Evolutionary conservation across 1,140 invertebrate genomes (phyloP).

Genomic region (Apolygus lucorum): DNA sequence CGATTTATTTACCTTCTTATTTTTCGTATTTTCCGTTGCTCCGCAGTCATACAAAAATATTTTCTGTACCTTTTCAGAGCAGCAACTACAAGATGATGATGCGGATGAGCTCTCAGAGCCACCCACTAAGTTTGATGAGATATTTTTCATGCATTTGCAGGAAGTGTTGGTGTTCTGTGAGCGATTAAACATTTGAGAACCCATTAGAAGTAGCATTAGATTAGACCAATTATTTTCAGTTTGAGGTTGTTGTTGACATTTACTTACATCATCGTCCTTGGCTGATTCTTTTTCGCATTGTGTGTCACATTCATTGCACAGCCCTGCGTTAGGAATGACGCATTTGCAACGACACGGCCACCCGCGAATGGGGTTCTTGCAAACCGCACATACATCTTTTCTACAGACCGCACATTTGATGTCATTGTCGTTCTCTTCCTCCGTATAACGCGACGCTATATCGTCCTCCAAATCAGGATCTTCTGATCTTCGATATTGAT

Average conservation of each 20-base stretch:
- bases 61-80: background rate
- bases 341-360: background rate
- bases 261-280: background rate
- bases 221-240: too few species aligned
- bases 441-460: too few species aligned
- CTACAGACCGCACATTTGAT: background rate
- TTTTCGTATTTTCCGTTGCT: background rate
- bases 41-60: background rate
- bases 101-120: background rate
- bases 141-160: too few species aligned
- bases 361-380: background rate
- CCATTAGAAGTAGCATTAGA: too few species aligned
- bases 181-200: too few species aligned
- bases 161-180: too few species aligned
- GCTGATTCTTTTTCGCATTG: too few species aligned
- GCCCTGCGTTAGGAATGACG: background rate
- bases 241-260: background rate
- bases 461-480: too few species aligned
- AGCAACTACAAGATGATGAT: too few species aligned
- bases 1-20: too few species aligned
- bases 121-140: background rate
- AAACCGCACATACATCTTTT: background rate
- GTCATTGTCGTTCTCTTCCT: too few species aligned
- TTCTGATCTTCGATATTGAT: too few species aligned
- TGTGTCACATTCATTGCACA: background rate